Base-by-base conservation (phyloP, 2,888 invertebrate genomes). In the Taphrorychus bicolor region DNA sequence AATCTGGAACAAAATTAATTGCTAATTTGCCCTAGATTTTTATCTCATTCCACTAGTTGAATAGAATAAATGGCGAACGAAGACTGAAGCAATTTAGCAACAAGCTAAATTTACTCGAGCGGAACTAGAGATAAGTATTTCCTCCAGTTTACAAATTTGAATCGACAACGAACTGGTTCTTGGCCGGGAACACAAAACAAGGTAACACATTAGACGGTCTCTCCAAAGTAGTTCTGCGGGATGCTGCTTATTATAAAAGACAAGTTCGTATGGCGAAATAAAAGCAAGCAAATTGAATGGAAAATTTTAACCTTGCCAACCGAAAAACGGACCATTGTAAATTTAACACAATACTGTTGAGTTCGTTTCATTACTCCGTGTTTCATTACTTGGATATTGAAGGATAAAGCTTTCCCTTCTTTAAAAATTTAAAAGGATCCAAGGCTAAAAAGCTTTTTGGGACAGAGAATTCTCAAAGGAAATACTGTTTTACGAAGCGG, bases 391-490 rank as follows among this genome's bases (percentile, higher is more conserved):
- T 18, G 5, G 48, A 21, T 22, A 22, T 21, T 21, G 51, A 3
- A 51, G 18, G 22, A 22, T 51, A 51, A 51, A 51, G 51, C 51
- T 51, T 32, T 51, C 51, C 51, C 51, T 51, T 51, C 51, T 59
- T 49, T 59, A 59, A 59, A 59, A 59, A 49, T 59, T 59, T 49
- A 59, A 49, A 51, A 18, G 51, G 59, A 59, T 48, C 49, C n/a
- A 23, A 16, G 17, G n/a, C 18, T 18, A 48, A 59, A 59, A 59
- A 59, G 49, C 51, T 59, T 59, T 59, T 59, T 59, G 32, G 49
- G 48, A 59, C 59, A 49, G 18, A 49, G 21, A 24, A 59, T 59
- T 59, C 59, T 59, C 60, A 60, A 60, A 60, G 60, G 60, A 52
- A 52, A 53, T 60, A 24, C 21, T 51, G 23, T 52, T 60, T 60